A percentile compares a stretch with the other conserved stretches of the same genome.
Conservation (phyloP, 2,113 vertebrate species). For the Tachysurus fulvidraco region DNA sequence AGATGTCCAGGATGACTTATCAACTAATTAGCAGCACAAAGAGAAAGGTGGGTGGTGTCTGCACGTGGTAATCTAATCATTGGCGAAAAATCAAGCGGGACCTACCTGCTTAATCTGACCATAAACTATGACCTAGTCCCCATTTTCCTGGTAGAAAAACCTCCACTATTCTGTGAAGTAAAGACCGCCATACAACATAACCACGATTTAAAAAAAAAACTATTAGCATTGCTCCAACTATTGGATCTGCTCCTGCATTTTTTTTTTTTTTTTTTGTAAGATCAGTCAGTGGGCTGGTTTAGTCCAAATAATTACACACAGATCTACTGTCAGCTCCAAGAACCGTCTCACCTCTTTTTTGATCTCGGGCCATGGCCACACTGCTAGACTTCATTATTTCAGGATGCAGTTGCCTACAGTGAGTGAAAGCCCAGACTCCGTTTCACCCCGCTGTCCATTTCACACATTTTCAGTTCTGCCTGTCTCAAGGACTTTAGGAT, state of each 20-base stretch:
- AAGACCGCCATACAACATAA: neutral
- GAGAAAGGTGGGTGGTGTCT: neutral
- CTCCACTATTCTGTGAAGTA: too few species aligned
- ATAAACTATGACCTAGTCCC: neutral
- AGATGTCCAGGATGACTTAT: conserved; percentile 1
- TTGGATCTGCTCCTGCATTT: neutral
- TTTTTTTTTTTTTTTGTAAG: neutral
- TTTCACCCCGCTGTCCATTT: neutral
- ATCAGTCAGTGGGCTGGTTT: neutral
- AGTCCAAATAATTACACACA: neutral
- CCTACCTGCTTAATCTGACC: conserved; percentile 19
- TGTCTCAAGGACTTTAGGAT: neutral
- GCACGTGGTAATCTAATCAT: neutral
- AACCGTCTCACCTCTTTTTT: neutral
- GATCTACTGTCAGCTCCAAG: neutral
- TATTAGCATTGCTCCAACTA: neutral
- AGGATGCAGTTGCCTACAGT: neutral
- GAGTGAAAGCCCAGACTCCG: neutral
- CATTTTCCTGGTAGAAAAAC: neutral
- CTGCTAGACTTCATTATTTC: neutral
- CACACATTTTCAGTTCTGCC: neutral
- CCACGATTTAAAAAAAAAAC: neutral
- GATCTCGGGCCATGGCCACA: neutral
- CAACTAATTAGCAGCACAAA: conserved; percentile 5
- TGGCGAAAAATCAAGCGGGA: neutral